Percentiles rank a stretch among this genome's conserved stretches.
Conservation (phyloP, 2,113 vertebrate species). For the Caretta caretta region DNA sequence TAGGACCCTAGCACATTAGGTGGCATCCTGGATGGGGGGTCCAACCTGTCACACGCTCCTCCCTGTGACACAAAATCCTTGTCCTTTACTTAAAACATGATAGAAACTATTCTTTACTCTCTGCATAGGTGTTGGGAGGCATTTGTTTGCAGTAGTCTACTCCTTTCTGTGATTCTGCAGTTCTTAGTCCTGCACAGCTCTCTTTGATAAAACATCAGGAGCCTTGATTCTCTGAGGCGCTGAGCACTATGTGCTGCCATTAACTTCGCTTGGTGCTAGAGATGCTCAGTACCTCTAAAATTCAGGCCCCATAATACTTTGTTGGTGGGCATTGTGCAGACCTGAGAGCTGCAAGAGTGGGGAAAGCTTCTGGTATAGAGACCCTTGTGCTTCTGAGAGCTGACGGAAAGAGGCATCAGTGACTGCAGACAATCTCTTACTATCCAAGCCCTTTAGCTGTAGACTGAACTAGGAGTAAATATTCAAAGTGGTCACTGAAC, state of each 20-base stretch:
- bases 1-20: no score
- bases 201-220: not conserved
- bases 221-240: no score
- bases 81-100: not conserved
- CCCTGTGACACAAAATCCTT: not conserved
- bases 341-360: not conserved
- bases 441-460: not conserved
- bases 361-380: not conserved
- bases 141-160: not conserved
- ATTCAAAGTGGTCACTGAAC: not conserved
- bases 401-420: not conserved
- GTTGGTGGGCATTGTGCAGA: not conserved
- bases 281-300: not conserved
- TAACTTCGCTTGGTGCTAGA: not conserved
- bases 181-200: not conserved
- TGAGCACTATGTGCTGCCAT: no score
- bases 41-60: no score
- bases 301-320: not conserved
- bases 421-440: not conserved
- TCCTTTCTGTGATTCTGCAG: rapidly evolving
- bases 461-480: not conserved
- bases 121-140: not conserved
- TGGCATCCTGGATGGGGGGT: no score
- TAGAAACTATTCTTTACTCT: not conserved
- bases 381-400: not conserved